Evolutionary conservation across 2,888 invertebrate genomes (phyloP), one percentile per base, ranked within the genome.

Genomic region (Thumatha senex): DNA sequence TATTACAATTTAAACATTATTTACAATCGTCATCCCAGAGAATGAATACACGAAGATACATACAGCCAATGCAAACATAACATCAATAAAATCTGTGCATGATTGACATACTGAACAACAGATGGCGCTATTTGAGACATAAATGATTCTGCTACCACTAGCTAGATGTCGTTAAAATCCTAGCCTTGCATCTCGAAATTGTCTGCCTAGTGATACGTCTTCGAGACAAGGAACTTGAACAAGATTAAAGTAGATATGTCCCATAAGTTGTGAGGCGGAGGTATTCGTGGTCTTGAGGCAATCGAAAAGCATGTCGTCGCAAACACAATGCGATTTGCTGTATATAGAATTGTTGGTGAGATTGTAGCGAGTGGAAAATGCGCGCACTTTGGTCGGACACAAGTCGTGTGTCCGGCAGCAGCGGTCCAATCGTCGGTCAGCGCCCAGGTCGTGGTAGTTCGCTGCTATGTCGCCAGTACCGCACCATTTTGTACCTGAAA

Each of bases 401-500:
- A 97, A 93, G 89, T 98, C 98, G 81, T 98, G 98, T 12, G 95
- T 95, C 54, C 98, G 93, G 84, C 98, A 98, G 82, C 98, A 98
- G 67, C 94, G 92, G 86, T 97, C 97, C 67, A 96, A 94, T 31
- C 89, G 87, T 42, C 88, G 74, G 72, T 95, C 95, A 0, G 93
- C 92, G 36, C 98, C 98, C 59, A 98, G 90, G 84, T 98, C 98
- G 81, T 95, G 95, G 86, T 96, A 97, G 75, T 95, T 93, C 14
- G 93, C 89, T 0, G 98, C 98, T 63, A 97, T 94, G 82, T 98
- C 98, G 0, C 98, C 98, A 0, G 96, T 95, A 13, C 98, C 98
- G 76, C 98, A 98, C 97, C 97, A 97, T 82, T 97, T 97, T 35
- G 97, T 97, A 58, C 97, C 97, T 97, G 78, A 0, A 82, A 82